Base-by-base conservation (phyloP, 2,113 vertebrate genomes). In the human (Homo sapiens) region DNA sequence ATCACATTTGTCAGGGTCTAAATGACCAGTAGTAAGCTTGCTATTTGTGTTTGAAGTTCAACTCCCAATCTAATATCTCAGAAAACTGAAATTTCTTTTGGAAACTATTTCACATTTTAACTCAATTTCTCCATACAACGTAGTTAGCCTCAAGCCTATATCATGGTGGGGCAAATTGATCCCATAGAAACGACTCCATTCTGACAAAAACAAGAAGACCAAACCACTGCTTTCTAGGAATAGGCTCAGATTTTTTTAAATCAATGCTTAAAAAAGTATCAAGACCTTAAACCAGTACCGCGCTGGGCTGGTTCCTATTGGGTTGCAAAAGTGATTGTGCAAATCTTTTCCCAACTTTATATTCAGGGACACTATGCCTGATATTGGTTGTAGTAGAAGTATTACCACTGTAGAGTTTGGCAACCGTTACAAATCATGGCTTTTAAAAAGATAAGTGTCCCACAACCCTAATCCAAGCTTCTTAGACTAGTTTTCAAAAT, bases 41-140 rank as follows among this genome's bases (percentile, higher is more conserved):
- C 16, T 85, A 43, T 89, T 95, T 72, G 18, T 61, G 35, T 90
- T 84, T 94, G 64, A 97, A 94, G 61, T 94, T 88, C 43, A 88
- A 43, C 32, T 68, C 32, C 27, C 61, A 32, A n/a, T 27, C 23
- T 25, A 61, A 3, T 70, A 78, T 57, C n/a, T 91, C 45, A 38
- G 82, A 96, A 91, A 81, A 40, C 48, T 38, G 9, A 59, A 91
- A 70, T 86, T 75, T 80, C 50, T 92, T 84, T 76, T 10, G 8
- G 76, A 92, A 93, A 66, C 8, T 35, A 40, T 76, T 68, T 20
- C 3, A 72, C 1, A 55, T 79, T 97, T 95, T 92, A 52, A 80
- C 48, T n/a, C 4, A 6, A 76, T 66, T 84, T 64, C 13, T 50
- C 2, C 8, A 0, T 14, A 32, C 68, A 32, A 40, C 43, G 2